Evolutionary conservation across 2,797 vertebrate genomes (phyloP).

Genomic region (Astyanax mexicanus): DNA sequence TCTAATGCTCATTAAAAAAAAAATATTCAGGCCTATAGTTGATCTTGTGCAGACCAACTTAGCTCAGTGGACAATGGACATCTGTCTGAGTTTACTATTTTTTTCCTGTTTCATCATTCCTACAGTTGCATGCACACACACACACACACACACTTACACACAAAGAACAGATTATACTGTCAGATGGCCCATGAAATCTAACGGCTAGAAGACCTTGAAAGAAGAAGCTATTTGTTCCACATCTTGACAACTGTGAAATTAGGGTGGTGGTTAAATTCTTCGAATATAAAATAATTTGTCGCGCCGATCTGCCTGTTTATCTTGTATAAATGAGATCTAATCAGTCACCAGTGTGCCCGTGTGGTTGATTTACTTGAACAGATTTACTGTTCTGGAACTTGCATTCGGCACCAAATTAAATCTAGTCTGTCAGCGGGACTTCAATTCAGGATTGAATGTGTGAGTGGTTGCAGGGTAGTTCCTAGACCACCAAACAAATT

Average conservation of each 20-base stretch:
- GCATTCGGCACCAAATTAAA: neutral
- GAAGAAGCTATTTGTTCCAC: neutral
- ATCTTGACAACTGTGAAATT: slow-evolving; percentile 5
- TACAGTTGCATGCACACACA: no score
- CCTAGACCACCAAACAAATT: no score
- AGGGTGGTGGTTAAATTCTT: neutral
- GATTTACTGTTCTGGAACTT: neutral
- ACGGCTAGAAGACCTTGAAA: neutral
- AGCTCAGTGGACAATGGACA: no score
- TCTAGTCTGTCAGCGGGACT: neutral
- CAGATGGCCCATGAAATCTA: neutral
- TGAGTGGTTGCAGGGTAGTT: no score
- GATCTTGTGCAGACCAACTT: no score
- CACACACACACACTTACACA: slow-evolving; percentile 22
- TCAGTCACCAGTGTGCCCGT: neutral
- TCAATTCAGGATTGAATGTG: no score
- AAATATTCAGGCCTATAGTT: no score
- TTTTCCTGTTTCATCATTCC: no score
- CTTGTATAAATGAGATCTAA: neutral
- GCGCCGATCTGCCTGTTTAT: neutral
- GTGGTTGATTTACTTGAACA: neutral
- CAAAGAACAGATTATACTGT: neutral
- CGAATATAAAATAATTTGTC: neutral
- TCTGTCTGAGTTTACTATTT: no score
- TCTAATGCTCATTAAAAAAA: no score